Percentiles rank a stretch among this genome's conserved stretches.
Conservation (phyloP, 2,113 vertebrate genomes). For the Glaucomys volans region DNA sequence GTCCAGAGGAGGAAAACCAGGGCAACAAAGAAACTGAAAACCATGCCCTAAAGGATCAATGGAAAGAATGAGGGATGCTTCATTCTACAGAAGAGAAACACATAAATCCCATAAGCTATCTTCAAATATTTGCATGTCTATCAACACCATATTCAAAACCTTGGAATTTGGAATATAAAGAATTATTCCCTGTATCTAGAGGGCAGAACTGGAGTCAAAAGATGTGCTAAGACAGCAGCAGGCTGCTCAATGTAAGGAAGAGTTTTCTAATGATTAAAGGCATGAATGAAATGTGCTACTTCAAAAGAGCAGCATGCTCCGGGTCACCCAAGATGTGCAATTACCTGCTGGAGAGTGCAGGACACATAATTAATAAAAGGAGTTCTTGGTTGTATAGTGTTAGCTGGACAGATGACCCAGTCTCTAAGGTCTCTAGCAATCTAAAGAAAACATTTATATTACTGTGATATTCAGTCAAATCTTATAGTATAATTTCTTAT, state of each 20-base stretch:
- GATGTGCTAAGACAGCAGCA: background rate
- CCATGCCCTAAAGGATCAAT: background rate
- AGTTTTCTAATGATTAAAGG: background rate
- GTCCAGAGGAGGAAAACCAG: background rate
- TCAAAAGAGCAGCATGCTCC: background rate
- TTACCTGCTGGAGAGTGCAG: background rate
- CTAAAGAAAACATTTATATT: slow-evolving; percentile 2
- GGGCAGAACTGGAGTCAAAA: background rate
- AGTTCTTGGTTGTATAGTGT: background rate
- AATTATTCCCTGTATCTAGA: background rate
- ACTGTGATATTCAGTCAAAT: slow-evolving; percentile 41
- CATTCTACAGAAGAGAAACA: background rate
- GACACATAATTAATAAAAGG: background rate
- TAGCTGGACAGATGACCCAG: background rate
- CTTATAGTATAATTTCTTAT: slow-evolving; percentile 17
- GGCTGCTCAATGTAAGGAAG: background rate
- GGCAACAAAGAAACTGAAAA: background rate
- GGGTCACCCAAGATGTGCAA: background rate
- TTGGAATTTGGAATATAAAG: background rate
- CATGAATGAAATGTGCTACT: background rate
- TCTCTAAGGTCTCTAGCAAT: slow-evolving; percentile 18
- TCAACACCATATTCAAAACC: background rate
- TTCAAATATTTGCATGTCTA: background rate
- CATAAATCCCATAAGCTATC: background rate
- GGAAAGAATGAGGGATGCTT: background rate